Base-by-base conservation (phyloP, 2,888 invertebrate species). In the Chydorus sphaericus region DNA sequence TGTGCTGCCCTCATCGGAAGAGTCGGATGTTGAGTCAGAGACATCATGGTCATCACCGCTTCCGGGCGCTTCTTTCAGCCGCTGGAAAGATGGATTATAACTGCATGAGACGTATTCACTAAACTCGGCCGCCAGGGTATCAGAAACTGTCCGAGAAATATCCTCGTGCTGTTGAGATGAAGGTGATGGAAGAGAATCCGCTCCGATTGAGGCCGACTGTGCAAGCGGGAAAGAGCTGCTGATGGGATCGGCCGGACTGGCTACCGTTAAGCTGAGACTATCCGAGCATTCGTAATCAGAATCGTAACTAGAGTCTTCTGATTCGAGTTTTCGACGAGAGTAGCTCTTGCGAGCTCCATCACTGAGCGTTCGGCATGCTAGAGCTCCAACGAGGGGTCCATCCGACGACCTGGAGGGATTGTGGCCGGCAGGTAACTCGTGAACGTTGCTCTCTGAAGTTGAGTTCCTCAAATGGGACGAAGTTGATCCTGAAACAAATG, bases 221-320 rank as follows among this genome's bases (percentile, higher is more conserved):
- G 8, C 18, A 44, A 44, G 26, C 50, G 54, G 23, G 26, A 39
- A 49, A 18, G 23, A 10, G 23, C 48, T 48, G 23, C 28, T n/a
- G 30, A 11, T 50, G 11, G 11, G 51, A 26, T 38, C 54, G 16
- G 23, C 54, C 39, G 58, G 55, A 55, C 37, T 18, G 59, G 58
- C 52, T 59, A 58, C 48, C 57, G 58, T 56, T 53, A 61, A 63
- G 38, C 64, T 61, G 50, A 54, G 65, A 61, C 39, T 66, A 62
- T 37, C 83, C 4, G 64, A 63, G 28, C 63, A 63, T 58, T 69
- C 69, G 53, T 63, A 65, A 69, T 88, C 86, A 20, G 86, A 87
- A 72, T 88, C 88, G 71, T 89, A 88, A 67, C 86, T 86, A 56
- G 86, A 87, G 71, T 88, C 88, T 66, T 86, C 87, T 16, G 68